Base-by-base conservation (phyloP, 2,797 vertebrate species). In the Gymnoscopelus microlampas region DNA sequence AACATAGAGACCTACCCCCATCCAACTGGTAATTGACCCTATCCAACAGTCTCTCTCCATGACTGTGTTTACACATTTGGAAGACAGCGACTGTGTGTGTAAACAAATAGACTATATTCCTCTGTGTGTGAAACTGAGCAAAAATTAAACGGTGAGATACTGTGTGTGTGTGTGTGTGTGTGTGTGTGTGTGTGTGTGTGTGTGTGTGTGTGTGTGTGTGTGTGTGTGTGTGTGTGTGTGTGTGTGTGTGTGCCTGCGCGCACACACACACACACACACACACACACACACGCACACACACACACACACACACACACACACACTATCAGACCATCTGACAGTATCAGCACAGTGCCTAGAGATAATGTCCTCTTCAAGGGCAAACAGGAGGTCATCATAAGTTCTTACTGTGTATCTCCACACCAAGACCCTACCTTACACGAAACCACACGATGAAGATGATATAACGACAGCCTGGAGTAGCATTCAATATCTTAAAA, bases 11-110 rank as follows among this genome's bases (percentile, higher is more conserved):
- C 70, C 67, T 54, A 53, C 68, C 75, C 72, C 71, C 57, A 68
- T 69, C 68, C 76, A 53, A 68, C 71, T 85, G 39, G 57, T 69
- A 71, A 76, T 70, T 76, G 11, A 0, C 56, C 48, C 53, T 62
- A 51, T 56, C 65, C 23, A 48, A 24, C 10, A 29, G 10, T 5
- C 49, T 53, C 11, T 66, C 54, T 59, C 15, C 58, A 60, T 63
- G 60, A 57, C 14, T 66, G 63, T 47, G 53, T 56, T 29, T 66
- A 12, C 47, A 12, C 13, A 57, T 63, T 19, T 62, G 60, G 62
- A 39, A 63, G 59, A 63, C 24, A 73, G 71, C 24, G 10, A 10
- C n/a, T 72, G 49, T 76, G 54, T 66, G 2, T 77, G 32, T 71
- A 39, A 44, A 39, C 10, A 9, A 9, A 8, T 8, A 44, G 39